Evolutionary conservation across 1,140 invertebrate species (phyloP).

Genomic region (Brachionus calyciflorus): DNA sequence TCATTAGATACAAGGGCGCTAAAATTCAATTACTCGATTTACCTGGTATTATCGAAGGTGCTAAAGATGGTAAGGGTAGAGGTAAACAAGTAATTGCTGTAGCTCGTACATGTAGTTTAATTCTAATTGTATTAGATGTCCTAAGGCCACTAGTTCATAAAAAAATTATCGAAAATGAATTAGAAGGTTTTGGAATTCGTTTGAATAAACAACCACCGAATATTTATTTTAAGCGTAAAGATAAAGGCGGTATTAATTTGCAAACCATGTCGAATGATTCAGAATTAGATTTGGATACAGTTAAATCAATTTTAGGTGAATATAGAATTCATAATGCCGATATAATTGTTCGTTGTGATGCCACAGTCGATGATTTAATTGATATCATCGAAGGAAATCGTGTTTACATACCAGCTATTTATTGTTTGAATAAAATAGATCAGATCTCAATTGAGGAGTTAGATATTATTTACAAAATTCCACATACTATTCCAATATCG

Average conservation of each 20-base stretch:
- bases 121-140: constrained; percentile 97
- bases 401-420: constrained; percentile 96
- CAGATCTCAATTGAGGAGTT: constrained; percentile 74
- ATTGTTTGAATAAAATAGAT: constrained; percentile 96
- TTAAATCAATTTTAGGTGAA: constrained; percentile 92
- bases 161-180: constrained; percentile 89
- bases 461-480: constrained; percentile 98
- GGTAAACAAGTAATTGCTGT: constrained; percentile 99
- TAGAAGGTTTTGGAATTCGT: constrained; percentile 96
- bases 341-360: constrained; percentile 72
- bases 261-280: constrained; percentile 80
- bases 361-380: constrained; percentile 93
- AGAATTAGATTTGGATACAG: constrained; percentile 89
- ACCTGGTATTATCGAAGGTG: constrained; percentile 99
- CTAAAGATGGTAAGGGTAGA: constrained; percentile 97
- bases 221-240: constrained; percentile 91
- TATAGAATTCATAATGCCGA: constrained; percentile 98
- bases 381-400: constrained; percentile 98
- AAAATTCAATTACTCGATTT: constrained; percentile 98
- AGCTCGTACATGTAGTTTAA: constrained; percentile 91
- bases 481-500: constrained; percentile 97
- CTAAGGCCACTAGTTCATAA: constrained; percentile 95
- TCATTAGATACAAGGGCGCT: constrained; percentile 98
- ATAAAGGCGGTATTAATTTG: constrained; percentile 94
- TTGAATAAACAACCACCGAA: constrained; percentile 95